Conservation (phyloP, 2,113 vertebrate genomes). For the Chascanopsetta lugubris region DNA sequence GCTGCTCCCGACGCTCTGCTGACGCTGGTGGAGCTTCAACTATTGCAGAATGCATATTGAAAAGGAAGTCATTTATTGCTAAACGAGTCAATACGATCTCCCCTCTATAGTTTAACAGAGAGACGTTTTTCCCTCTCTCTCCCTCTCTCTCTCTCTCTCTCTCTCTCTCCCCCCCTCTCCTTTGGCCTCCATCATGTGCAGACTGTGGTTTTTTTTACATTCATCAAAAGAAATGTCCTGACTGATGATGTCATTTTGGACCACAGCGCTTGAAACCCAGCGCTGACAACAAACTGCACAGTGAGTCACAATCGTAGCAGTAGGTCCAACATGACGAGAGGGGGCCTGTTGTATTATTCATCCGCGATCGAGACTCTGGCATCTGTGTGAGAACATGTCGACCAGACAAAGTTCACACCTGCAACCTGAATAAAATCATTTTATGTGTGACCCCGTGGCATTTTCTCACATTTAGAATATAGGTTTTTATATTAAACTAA, state of each 20-base stretch:
- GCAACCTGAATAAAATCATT: slow-evolving; percentile 41
- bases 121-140: too few species aligned
- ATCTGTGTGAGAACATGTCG: slow-evolving; percentile 48
- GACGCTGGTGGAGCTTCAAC: slow-evolving; percentile 9
- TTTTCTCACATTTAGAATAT: neutral
- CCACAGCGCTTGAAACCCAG: slow-evolving; percentile 12
- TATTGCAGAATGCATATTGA: neutral
- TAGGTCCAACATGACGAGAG: slow-evolving; percentile 32
- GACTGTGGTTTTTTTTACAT: slow-evolving; percentile 28
- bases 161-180: neutral
- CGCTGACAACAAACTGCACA: slow-evolving; percentile 15
- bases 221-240: slow-evolving; percentile 10
- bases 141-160: neutral
- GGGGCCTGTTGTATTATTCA: slow-evolving; percentile 40
- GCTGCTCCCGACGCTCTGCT: slow-evolving; percentile 42
- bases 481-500: too few species aligned
- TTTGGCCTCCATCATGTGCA: neutral
- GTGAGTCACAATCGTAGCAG: slow-evolving; percentile 35
- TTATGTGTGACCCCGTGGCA: neutral
- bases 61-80: slow-evolving; percentile 14
- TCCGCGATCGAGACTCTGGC: slow-evolving; percentile 8
- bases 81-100: neutral
- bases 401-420: slow-evolving; percentile 47
- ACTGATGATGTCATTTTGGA: slow-evolving; percentile 24
- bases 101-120: too few species aligned